Percentiles rank a stretch among this genome's conserved stretches.
These are phyloP conservation scores for Mohoua ochrocephala DNA, from an alignment of 2,113 vertebrate species.

Conservation along the genomic window DNA sequence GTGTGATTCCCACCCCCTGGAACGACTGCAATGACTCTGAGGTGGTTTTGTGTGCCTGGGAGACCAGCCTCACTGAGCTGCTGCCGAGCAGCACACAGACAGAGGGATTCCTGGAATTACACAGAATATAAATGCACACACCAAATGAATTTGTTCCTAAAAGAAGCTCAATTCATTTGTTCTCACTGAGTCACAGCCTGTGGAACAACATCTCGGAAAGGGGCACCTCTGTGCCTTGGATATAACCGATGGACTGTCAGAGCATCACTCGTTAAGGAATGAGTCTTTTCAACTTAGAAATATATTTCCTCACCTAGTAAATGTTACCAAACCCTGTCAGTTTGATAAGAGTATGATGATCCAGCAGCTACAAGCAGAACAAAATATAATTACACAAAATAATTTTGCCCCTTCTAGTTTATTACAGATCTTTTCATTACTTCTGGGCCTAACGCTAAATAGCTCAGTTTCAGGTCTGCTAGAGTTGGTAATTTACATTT, in stretches of 20 bases:
- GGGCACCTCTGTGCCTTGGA: neutral
- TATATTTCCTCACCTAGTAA: neutral
- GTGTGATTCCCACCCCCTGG: neutral
- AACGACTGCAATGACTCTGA: neutral
- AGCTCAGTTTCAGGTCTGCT: neutral
- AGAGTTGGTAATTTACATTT: conserved; percentile 1
- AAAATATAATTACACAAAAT: neutral
- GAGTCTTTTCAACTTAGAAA: neutral
- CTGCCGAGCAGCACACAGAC: neutral
- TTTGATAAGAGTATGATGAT: neutral
- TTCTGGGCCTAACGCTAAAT: neutral
- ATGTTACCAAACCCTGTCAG: neutral
- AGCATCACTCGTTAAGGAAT: neutral
- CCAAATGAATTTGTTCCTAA: neutral
- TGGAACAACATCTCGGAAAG: neutral
- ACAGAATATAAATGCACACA: neutral
- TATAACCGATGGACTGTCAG: neutral
- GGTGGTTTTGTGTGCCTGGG: neutral
- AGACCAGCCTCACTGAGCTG: neutral
- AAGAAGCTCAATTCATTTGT: neutral
- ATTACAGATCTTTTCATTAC: neutral
- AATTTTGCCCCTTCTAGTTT: neutral
- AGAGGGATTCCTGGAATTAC: neutral
- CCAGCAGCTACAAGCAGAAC: neutral
- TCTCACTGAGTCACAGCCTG: neutral